Evolutionary conservation across 2,113 vertebrate genomes (phyloP).

Genomic region (Chrysemys picta): DNA sequence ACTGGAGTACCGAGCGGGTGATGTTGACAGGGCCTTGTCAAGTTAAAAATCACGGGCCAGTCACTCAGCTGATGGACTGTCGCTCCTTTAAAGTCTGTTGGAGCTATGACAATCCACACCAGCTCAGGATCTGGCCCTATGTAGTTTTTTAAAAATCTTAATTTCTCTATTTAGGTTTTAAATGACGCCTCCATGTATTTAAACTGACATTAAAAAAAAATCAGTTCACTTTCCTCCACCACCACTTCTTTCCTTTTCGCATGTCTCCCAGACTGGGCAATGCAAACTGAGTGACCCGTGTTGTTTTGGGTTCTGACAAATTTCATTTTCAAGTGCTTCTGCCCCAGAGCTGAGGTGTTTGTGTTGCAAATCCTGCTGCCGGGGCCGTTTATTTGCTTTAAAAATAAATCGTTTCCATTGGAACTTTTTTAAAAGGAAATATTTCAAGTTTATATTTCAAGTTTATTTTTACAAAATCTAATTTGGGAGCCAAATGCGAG

Average conservation of each 20-base stretch:
- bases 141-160: background rate
- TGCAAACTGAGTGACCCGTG: background rate
- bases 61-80: rapidly evolving
- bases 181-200: conserved; percentile 23
- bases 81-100: rapidly evolving
- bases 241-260: background rate
- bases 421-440: background rate
- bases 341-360: background rate
- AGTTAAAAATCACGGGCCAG: background rate
- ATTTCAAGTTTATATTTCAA: background rate
- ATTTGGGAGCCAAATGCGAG: background rate
- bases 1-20: background rate
- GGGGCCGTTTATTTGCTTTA: background rate
- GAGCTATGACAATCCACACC: background rate
- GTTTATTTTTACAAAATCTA: background rate
- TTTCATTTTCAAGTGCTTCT: background rate
- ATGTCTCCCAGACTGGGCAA: rapidly evolving
- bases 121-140: background rate
- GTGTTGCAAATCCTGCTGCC: background rate
- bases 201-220: conserved; percentile 41
- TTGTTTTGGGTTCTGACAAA: background rate
- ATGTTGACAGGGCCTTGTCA: background rate
- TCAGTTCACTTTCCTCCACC: background rate
- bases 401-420: background rate
- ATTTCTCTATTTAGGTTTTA: conserved; percentile 50